These are phyloP conservation scores for Nemotelus pantherinus DNA, from an alignment of 2,888 invertebrate genomes.

Conservation along the genomic window DNA sequence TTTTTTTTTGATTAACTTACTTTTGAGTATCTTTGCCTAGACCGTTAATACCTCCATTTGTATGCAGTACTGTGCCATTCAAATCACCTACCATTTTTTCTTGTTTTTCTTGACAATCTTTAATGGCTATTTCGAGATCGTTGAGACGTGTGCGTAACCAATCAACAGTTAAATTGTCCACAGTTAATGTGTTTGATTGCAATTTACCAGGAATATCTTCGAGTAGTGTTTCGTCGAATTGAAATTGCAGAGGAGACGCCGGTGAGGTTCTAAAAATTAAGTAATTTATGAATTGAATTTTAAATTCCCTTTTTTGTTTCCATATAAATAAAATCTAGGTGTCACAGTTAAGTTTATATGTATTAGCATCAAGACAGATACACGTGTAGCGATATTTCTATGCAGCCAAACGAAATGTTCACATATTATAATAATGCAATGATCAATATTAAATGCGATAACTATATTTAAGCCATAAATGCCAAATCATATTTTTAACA, in stretches of 20 bases:
- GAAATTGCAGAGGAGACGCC: slow-evolving; percentile 79
- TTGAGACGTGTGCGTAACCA: slow-evolving; percentile 83
- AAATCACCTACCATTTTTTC: slow-evolving; percentile 68
- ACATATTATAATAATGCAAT: no score
- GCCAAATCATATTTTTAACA: no score
- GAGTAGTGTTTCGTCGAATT: slow-evolving; percentile 87
- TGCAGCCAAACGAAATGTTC: no score
- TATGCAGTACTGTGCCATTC: slow-evolving; percentile 58
- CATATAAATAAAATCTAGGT: no score
- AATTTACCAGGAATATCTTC: slow-evolving; percentile 89
- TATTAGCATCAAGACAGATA: no score
- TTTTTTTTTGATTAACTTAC: slow-evolving; percentile 53
- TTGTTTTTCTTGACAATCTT: slow-evolving; percentile 79
- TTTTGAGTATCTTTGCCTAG: slow-evolving; percentile 63
- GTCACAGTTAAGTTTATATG: no score
- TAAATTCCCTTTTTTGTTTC: no score
- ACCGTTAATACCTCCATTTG: slow-evolving; percentile 66
- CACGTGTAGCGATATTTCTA: no score
- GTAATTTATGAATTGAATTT: slow-evolving; percentile 5
- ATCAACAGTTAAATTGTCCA: slow-evolving; percentile 92
- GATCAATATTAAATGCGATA: no score
- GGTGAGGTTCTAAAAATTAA: slow-evolving; percentile 76
- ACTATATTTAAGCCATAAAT: no score
- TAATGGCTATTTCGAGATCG: slow-evolving; percentile 81
- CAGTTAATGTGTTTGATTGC: slow-evolving; percentile 86